Conservation (phyloP, 2,797 vertebrate species). For the Notolepis coatsorum region DNA sequence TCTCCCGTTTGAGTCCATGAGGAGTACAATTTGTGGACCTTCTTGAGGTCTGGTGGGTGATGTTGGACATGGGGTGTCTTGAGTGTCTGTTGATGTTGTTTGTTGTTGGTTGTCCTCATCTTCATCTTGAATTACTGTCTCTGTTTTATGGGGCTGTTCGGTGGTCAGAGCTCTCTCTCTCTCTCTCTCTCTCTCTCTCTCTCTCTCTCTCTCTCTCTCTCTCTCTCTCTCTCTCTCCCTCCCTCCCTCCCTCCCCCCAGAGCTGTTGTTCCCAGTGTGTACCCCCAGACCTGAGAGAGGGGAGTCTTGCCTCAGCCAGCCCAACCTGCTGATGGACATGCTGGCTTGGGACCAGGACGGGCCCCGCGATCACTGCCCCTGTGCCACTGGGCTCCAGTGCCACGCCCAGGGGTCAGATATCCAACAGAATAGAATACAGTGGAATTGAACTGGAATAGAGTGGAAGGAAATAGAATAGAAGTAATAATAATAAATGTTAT, state of each 20-base stretch:
- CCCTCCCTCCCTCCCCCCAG: constrained; percentile 61
- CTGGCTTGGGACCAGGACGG: constrained; percentile 93
- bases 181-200: neutral
- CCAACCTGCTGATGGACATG: constrained; percentile 88
- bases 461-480: neutral
- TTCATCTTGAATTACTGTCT: too few species aligned
- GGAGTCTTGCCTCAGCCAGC: constrained; percentile 84
- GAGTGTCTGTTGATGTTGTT: too few species aligned
- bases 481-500: too few species aligned
- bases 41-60: too few species aligned
- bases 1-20: too few species aligned
- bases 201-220: neutral
- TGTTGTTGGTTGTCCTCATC: too few species aligned
- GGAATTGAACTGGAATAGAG: neutral
- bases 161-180: too few species aligned
- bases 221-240: neutral
- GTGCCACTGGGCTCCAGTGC: constrained; percentile 85
- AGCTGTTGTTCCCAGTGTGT: constrained; percentile 92
- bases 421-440: neutral
- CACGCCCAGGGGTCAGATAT: constrained; percentile 84
- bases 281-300: constrained; percentile 84
- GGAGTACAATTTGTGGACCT: too few species aligned
- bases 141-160: too few species aligned
- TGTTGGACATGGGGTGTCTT: too few species aligned
- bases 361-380: constrained; percentile 89